phyloP scores from a whole-genome alignment of 2,797 vertebrate species.

The Varecia variegata region DNA sequence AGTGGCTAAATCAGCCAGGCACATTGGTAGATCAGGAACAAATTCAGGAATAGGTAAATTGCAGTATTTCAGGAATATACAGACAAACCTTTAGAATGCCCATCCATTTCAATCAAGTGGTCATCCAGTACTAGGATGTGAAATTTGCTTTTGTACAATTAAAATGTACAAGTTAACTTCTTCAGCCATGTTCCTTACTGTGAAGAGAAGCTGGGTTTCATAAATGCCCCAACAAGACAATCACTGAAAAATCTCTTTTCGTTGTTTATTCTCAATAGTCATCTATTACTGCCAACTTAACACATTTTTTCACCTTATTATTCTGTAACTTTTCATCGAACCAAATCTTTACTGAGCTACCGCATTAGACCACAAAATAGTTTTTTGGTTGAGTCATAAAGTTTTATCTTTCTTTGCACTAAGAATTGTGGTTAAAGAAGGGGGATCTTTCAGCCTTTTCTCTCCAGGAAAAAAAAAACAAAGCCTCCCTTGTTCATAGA shows the following conservation, averaged over 20 bases:
- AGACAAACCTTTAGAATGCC: background rate
- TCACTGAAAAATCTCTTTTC: background rate
- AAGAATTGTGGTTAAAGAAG: slow-evolving; percentile 25
- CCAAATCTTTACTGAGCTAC: background rate
- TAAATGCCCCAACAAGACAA: background rate
- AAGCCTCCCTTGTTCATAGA: background rate
- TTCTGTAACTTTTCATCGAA: slow-evolving; percentile 21
- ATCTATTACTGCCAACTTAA: background rate
- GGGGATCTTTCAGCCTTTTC: slow-evolving; percentile 10
- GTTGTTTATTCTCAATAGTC: background rate
- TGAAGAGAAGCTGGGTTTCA: background rate
- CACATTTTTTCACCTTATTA: background rate
- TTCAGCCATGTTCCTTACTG: background rate
- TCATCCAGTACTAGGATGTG: background rate
- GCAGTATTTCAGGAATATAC: background rate
- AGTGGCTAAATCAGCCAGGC: background rate
- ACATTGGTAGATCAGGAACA: background rate
- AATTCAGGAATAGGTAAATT: background rate
- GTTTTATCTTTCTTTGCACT: slow-evolving; percentile 12
- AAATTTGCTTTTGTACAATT: slow-evolving; percentile 12
- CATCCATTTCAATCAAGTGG: background rate
- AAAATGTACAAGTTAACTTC: background rate
- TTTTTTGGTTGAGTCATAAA: background rate
- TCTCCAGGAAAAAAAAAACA: slow-evolving; percentile 2
- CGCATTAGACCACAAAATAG: background rate